Base-by-base conservation (phyloP, 2,888 invertebrate genomes). In the Eugnorisma glareosa region DNA sequence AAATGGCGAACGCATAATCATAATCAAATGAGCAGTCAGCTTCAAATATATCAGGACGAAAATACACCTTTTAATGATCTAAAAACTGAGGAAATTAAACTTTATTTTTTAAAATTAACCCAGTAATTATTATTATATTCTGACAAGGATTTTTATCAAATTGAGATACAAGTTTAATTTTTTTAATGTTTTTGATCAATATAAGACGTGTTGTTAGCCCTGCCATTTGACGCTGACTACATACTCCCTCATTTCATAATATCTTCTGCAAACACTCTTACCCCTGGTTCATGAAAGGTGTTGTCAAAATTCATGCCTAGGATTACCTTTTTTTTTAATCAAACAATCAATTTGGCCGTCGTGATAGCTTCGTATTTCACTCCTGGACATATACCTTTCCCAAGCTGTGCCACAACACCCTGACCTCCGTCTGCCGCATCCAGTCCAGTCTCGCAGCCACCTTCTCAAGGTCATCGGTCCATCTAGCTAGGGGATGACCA, bases 131-230 rank as follows among this genome's bases (percentile, higher is more conserved):
- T 21, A 35, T 35, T 35, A 2, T 8, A 11, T 77, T 67, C 35
- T 54, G 13, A n/a, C 1, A 28, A 11, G 1, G 15, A n/a, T n/a
- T n/a, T n/a, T n/a, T n/a, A n/a, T n/a, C n/a, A n/a, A n/a, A n/a
- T n/a, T n/a, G n/a, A n/a, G n/a, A n/a, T n/a, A n/a, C n/a, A n/a
- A 31, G 37, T 68, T 77, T 2, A 67, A 35, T 57, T 45, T 51
- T 21, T 5, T 8, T 28, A 8, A 2, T 31, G 28, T 5, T 43
- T 35, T 8, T 28, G 18, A 10, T 54, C 24, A 11, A 28, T 43
- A 35, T 1, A 40, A 43, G 31, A 35, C 1, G n/a, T n/a, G n/a
- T n/a, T 8, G 21, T 40, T 48, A 15, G 45, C 10, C 18, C 45
- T 28, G 31, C 15, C 18, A 18, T 48, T 43, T 64, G 43, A 35